These are phyloP conservation scores for Triplophysa tibetana DNA, from an alignment of 2,113 vertebrate genomes.

Conservation along the genomic window DNA sequence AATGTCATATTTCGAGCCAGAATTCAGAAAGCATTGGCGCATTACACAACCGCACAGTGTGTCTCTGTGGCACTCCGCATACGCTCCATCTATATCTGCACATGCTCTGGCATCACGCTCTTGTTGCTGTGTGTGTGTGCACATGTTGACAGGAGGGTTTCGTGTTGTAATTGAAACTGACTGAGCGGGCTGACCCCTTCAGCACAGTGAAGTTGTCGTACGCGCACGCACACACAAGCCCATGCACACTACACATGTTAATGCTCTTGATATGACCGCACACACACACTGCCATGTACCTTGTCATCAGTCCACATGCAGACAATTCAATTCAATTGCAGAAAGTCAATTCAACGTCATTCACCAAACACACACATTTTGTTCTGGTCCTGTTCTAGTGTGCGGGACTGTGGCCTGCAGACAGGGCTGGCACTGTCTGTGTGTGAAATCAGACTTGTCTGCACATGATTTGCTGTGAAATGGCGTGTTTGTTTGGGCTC, in stretches of 20 bases:
- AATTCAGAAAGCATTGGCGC: not conserved
- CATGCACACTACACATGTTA: constrained; percentile 6
- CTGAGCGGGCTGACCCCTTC: constrained; percentile 6
- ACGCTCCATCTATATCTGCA: constrained; percentile 10
- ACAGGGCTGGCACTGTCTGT: not conserved
- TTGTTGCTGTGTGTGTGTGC: not conserved
- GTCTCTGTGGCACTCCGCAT: constrained; percentile 5
- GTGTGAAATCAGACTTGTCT: constrained; percentile 41
- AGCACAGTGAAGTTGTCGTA: constrained; percentile 3
- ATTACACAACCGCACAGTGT: not conserved
- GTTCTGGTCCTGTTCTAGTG: not conserved
- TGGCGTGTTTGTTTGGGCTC: constrained; percentile 32
- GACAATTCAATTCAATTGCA: not conserved
- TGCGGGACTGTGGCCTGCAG: constrained; percentile 16
- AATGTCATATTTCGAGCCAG: constrained; percentile 11
- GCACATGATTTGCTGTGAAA: constrained; percentile 37
- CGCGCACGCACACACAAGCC: not conserved
- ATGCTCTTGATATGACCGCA: constrained; percentile 26
- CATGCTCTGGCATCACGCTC: not conserved
- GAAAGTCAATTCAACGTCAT: constrained; percentile 22
- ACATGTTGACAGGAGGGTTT: constrained; percentile 26
- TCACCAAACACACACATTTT: constrained; percentile 1
- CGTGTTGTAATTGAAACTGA: constrained; percentile 18
- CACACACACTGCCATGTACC: constrained; percentile 12
- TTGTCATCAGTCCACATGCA: constrained; percentile 24